phyloP scores from a whole-genome alignment of 2,797 vertebrate species.

The Meriones psammophilus region DNA sequence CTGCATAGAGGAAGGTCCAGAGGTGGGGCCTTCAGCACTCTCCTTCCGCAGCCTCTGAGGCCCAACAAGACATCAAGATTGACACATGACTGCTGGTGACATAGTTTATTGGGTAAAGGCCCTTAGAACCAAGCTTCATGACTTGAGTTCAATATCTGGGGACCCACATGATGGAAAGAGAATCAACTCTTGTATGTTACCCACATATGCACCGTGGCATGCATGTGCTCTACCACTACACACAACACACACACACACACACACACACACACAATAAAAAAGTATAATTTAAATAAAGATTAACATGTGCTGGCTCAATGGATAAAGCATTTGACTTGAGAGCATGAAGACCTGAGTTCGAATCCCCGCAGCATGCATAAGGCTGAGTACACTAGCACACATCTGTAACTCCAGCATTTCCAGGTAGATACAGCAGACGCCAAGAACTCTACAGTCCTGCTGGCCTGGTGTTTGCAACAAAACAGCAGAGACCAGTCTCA shows the following conservation, averaged over 20 bases:
- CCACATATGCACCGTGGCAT: neutral
- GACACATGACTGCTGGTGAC: neutral
- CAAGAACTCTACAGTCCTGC: too few relatives aligned
- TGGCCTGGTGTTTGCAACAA: neutral
- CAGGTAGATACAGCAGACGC: neutral
- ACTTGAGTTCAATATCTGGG: neutral
- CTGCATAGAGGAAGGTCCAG: neutral
- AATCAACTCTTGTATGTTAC: too few relatives aligned
- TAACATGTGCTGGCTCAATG: neutral
- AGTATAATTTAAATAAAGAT: neutral
- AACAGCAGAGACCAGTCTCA: neutral
- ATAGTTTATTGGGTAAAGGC: neutral
- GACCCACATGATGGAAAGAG: neutral
- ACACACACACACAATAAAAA: neutral
- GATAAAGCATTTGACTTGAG: neutral
- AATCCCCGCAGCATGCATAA: neutral
- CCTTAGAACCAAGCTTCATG: neutral
- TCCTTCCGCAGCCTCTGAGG: neutral
- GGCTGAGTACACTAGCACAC: neutral
- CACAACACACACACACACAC: neutral
- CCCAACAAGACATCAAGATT: neutral
- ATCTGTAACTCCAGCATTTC: neutral
- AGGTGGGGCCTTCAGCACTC: neutral
- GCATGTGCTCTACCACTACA: neutral
- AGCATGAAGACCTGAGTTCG: neutral